Base-by-base conservation (phyloP, 1,140 invertebrate genomes). In the Drosophila fuyamai region DNA sequence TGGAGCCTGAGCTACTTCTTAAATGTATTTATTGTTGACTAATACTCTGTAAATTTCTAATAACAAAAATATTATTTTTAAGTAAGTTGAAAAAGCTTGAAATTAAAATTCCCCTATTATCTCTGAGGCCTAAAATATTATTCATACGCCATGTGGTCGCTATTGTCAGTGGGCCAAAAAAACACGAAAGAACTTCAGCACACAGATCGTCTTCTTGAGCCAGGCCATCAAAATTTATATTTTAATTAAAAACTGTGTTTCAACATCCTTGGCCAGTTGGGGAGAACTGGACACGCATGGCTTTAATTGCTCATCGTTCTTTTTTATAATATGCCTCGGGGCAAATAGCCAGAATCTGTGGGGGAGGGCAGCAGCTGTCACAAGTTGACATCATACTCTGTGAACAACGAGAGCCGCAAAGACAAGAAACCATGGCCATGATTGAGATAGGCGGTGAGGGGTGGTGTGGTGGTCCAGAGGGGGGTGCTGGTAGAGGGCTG, bases 201-300 rank as follows among this genome's bases (percentile, higher is more conserved):
- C 10, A 18, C 27, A 58, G 16, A 36, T 35, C 62, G 10, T 50
- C 38, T 47, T 46, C 23, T 29, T 67, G 29, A 14, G 46, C 7
- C 43, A 27, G 47, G 54, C 60, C 51, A 79, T 67, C 29, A 67
- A 55, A 80, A 66, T 63, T 76, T 72, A 66, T 60, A 44, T 76
- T 79, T 81, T 81, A 77, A 81, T 81, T 81, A 81, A 81, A 71
- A 81, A 81, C 51, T 56, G 43, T 62, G 58, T 81, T 63, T 65
- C 61, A 68, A 38, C 63, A 68, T 68, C 65, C 60, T 68, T 66
- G 65, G 60, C 60, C 46, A 77, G 74, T 77, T 77, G 79, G 46
- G 14, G 43, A 46, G 35, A 54, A 65, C 51, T 63, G 73, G 73
- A 81, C 79, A 81, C 79, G 74, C 79, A 81, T 81, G 79, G 60